A percentile compares a stretch with the other conserved stretches of the same genome.
Conservation (phyloP, 2,888 invertebrate species). For the Stratiomys singularior region DNA sequence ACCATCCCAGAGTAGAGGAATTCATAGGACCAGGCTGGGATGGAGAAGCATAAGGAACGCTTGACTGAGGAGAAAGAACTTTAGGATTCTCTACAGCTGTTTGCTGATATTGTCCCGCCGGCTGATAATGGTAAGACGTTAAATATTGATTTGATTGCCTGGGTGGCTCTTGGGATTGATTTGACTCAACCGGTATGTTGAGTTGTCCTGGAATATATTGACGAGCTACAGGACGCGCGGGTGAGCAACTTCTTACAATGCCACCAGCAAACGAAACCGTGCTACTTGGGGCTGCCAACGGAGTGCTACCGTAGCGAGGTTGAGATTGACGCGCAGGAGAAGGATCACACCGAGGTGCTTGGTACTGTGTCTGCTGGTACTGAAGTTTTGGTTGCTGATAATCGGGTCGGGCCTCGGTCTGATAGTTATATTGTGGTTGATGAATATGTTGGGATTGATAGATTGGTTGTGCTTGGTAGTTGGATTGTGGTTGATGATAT, state of each 20-base stretch:
- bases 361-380: constrained; percentile 51
- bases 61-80: constrained; percentile 39
- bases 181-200: not conserved
- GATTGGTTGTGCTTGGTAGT: constrained; percentile 44
- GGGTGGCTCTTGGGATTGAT: not conserved
- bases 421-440: not conserved
- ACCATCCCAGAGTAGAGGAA: constrained; percentile 49
- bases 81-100: not conserved
- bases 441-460: constrained; percentile 31
- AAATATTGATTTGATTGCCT: not conserved
- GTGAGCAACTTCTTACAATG: constrained; percentile 34
- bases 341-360: constrained; percentile 52
- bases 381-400: constrained; percentile 51
- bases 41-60: constrained; percentile 25
- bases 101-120: constrained; percentile 40
- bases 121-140: constrained; percentile 39
- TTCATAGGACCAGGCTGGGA: constrained; percentile 33
- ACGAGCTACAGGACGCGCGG: constrained; percentile 13
- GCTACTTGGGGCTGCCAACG: constrained; percentile 42
- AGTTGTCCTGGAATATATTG: constrained; percentile 4
- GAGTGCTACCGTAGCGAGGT: constrained; percentile 18
- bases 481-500: constrained; percentile 43
- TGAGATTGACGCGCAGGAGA: constrained; percentile 47
- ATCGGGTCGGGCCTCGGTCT: constrained; percentile 8
- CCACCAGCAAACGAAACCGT: constrained; percentile 53